Conservation (phyloP, 1,140 invertebrate species). For the Sycobia sp. region DNA sequence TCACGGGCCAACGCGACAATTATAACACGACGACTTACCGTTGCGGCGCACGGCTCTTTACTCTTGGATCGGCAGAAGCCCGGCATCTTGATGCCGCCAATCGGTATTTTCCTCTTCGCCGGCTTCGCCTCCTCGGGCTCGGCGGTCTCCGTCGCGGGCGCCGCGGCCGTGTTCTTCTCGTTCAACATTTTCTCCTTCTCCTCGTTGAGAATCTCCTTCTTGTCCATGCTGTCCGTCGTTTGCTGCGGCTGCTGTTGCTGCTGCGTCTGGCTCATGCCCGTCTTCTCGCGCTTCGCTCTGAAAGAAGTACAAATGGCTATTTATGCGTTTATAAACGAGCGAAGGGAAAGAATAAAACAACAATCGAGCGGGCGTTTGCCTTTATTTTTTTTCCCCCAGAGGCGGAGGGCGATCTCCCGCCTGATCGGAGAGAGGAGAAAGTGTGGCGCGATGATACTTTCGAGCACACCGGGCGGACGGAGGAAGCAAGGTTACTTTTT, state of each 20-base stretch:
- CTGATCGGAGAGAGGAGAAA: no score
- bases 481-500: no score
- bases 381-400: no score
- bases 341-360: not conserved
- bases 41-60: slow-evolving; percentile 72
- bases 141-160: slow-evolving; percentile 47
- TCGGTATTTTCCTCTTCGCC: slow-evolving; percentile 77
- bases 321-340: no score
- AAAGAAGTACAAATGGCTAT: no score
- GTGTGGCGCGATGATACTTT: no score
- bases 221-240: slow-evolving; percentile 65
- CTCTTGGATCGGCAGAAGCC: slow-evolving; percentile 79
- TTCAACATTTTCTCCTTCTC: slow-evolving; percentile 75
- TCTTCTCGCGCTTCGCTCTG: not conserved
- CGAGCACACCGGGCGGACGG: no score
- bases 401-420: no score
- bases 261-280: slow-evolving; percentile 31
- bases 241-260: slow-evolving; percentile 16
- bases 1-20: no score
- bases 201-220: slow-evolving; percentile 73
- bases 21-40: slow-evolving; percentile 60
- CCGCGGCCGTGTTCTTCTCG: slow-evolving; percentile 63
- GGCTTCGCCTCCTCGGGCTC: slow-evolving; percentile 61
- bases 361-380: not conserved
- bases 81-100: slow-evolving; percentile 81